Conservation (phyloP, 2,888 invertebrate species). For the Pristionchus maxplancki region DNA sequence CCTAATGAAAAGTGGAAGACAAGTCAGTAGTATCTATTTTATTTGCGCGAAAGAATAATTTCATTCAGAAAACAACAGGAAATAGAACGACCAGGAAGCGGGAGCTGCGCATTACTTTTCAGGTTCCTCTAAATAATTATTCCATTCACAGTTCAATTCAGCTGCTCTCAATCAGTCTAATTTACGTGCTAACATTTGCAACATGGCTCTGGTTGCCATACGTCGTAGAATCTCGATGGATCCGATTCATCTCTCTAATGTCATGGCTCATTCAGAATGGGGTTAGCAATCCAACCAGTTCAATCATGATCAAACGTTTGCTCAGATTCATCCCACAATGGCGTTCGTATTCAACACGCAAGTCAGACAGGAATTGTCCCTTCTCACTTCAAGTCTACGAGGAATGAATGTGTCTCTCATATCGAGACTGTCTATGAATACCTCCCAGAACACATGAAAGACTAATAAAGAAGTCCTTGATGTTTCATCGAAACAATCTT, state of each 20-base stretch:
- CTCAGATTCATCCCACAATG: constrained; percentile 20
- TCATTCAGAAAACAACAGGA: neutral
- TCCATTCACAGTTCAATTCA: neutral
- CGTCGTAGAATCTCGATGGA: neutral
- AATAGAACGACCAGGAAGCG: neutral
- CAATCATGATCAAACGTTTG: neutral
- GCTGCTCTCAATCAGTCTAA: neutral
- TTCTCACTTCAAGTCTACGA: neutral
- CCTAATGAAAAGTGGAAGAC: neutral
- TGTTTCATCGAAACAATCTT: too few relatives aligned
- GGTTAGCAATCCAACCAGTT: neutral
- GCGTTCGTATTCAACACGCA: constrained; percentile 19
- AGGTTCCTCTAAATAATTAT: neutral
- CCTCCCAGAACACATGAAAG: too few relatives aligned
- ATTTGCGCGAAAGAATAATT: neutral
- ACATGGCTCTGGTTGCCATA: constrained; percentile 36
- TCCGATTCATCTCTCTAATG: neutral
- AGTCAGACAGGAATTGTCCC: neutral
- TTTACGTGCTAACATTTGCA: neutral
- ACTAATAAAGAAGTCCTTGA: too few relatives aligned
- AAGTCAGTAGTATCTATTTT: neutral
- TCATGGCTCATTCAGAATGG: neutral
- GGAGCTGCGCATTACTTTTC: neutral
- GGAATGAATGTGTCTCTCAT: constrained; percentile 10
- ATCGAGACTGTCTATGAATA: neutral